Evolutionary conservation across 2,113 vertebrate genomes (phyloP).

Genomic region (Rhinogobius similis): DNA sequence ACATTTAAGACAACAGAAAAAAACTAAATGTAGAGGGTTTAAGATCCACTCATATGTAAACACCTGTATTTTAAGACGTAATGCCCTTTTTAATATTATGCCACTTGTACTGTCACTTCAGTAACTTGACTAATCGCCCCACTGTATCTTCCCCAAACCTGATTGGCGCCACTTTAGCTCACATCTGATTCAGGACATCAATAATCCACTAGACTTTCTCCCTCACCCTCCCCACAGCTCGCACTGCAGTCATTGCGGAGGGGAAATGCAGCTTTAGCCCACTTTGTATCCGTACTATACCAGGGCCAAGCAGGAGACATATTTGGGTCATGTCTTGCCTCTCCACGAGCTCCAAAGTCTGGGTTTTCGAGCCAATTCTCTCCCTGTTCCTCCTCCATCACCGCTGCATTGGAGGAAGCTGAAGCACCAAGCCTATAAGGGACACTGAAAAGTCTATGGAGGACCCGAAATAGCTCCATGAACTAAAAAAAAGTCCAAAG

Average conservation of each 20-base stretch:
- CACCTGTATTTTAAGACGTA: no score
- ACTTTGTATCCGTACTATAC: conserved; percentile 19
- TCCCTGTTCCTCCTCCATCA: conserved; percentile 3
- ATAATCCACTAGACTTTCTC: conserved; percentile 17
- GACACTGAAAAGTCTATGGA: neutral
- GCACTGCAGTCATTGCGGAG: conserved; percentile 28
- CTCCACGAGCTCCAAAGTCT: conserved; percentile 20
- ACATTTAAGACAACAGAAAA: no score
- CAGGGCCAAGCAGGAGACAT: conserved; percentile 39
- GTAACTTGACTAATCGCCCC: no score
- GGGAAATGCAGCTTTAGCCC: conserved; percentile 28
- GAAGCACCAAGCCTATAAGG: conserved; percentile 20
- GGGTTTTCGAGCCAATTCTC: conserved; percentile 12
- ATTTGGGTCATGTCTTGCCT: conserved; percentile 67
- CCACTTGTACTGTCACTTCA: no score
- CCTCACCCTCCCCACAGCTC: conserved; percentile 9
- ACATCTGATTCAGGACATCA: conserved; percentile 32
- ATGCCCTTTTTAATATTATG: no score
- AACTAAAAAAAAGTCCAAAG: conserved; percentile 32
- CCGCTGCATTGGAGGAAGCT: conserved; percentile 36
- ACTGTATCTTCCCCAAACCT: neutral
- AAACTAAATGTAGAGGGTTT: no score
- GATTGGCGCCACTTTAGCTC: neutral
- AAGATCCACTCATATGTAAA: no score
- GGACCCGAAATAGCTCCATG: conserved; percentile 51